These are phyloP conservation scores for Acromyrmex echinatior DNA, from an alignment of 1,140 invertebrate genomes.

Conservation along the genomic window DNA sequence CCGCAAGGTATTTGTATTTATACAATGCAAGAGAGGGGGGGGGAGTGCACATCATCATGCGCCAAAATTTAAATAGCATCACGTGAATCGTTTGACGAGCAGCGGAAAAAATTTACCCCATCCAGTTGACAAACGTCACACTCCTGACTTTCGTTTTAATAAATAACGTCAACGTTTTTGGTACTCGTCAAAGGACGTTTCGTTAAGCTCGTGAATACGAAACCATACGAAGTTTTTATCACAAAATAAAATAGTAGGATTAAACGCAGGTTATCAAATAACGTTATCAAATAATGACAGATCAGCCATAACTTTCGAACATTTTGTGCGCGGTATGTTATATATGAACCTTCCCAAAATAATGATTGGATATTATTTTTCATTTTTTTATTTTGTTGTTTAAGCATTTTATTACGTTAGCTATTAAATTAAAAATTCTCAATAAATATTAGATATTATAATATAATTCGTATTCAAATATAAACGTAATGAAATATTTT, in stretches of 20 bases:
- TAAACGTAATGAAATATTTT: conserved; percentile 7
- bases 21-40: conserved; percentile 9
- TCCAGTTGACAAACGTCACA: conserved; percentile 31
- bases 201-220: background rate
- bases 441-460: background rate
- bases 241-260: background rate
- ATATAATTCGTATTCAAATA: background rate
- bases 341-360: background rate
- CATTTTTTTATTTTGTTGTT: background rate
- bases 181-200: conserved; percentile 27
- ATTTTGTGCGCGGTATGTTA: background rate
- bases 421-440: background rate
- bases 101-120: background rate
- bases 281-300: background rate
- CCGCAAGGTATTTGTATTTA: conserved; percentile 54
- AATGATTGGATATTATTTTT: background rate
- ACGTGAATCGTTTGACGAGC: background rate
- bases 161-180: conserved; percentile 23
- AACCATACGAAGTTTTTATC: conserved; percentile 15
- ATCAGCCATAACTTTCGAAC: background rate
- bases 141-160: conserved; percentile 42
- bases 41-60: background rate
- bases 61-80: conserved; percentile 32
- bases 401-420: background rate
- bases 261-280: background rate